phyloP scores from a whole-genome alignment of 2,113 vertebrate genomes.

The Isichthys henryi region DNA sequence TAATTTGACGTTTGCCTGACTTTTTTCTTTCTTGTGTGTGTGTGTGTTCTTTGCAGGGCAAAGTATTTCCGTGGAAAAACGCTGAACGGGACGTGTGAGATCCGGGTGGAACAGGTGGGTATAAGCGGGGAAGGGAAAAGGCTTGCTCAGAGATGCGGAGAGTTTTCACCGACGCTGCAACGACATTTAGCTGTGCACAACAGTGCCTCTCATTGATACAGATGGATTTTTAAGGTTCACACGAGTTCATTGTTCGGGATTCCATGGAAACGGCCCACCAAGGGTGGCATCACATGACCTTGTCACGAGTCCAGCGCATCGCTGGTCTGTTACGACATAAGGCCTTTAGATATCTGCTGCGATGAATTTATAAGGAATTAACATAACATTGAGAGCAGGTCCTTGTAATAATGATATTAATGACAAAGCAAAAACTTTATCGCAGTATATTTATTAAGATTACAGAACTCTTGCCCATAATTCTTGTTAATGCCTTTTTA shows the following conservation, averaged over 20 bases:
- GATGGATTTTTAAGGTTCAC: neutral
- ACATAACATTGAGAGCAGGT: neutral
- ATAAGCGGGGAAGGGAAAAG: neutral
- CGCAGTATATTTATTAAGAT: neutral
- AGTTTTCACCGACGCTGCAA: neutral
- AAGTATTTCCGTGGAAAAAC: constrained; percentile 91
- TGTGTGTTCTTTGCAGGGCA: constrained; percentile 59
- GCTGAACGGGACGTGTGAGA: constrained; percentile 85
- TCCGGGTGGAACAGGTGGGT: constrained; percentile 91
- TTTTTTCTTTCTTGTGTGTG: constrained; percentile 23
- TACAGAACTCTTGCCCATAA: neutral
- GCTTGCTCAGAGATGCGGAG: neutral
- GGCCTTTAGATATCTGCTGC: neutral
- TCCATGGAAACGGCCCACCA: neutral
- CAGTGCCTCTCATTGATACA: neutral
- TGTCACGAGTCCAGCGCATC: neutral
- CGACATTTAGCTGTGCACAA: neutral
- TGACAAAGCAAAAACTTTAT: neutral
- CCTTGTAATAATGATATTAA: neutral
- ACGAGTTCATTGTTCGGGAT: neutral
- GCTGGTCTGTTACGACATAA: neutral
- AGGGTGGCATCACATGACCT: neutral
- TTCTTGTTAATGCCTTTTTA: neutral
- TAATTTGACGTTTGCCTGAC: neutral
- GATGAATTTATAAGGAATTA: neutral